Evolutionary conservation across 2,797 vertebrate genomes (phyloP).

Genomic region (Xenentodon cancila): DNA sequence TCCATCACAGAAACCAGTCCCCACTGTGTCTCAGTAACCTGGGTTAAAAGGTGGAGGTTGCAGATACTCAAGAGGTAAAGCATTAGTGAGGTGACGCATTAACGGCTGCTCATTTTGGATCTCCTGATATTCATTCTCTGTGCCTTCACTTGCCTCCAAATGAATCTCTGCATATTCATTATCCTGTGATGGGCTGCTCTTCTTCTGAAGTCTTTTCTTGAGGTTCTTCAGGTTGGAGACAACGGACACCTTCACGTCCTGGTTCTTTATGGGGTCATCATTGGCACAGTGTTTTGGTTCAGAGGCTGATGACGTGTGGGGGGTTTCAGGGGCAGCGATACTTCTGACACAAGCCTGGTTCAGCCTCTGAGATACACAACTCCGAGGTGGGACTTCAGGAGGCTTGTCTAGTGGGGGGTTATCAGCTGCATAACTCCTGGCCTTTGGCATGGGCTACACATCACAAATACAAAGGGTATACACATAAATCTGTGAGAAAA

Average conservation of each 20-base stretch:
- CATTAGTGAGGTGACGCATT: not conserved
- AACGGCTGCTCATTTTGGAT: conserved; percentile 8
- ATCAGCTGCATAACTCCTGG: conserved; percentile 22
- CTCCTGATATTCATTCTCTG: conserved; percentile 59
- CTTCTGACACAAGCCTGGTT: conserved; percentile 36
- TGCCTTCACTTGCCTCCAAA: not conserved
- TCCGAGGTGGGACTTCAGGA: conserved; percentile 55
- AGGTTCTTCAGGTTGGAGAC: conserved; percentile 63
- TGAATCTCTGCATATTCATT: conserved; percentile 42
- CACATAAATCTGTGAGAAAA: not conserved
- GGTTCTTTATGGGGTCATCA: conserved; percentile 28
- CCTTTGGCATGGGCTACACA: conserved; percentile 49
- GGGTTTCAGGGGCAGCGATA: conserved; percentile 6
- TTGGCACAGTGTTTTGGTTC: not conserved
- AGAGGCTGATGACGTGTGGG: not conserved
- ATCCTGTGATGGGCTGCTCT: conserved; percentile 39
- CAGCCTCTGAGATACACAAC: conserved; percentile 19
- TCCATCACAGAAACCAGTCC: no score
- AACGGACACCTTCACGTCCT: conserved; percentile 39
- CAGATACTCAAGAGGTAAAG: conserved; percentile 74
- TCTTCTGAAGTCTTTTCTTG: conserved; percentile 74
- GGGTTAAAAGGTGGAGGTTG: conserved; percentile 83
- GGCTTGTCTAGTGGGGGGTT: conserved; percentile 10
- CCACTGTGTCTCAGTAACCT: conserved; percentile 57
- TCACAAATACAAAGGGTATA: conserved; percentile 28